A percentile compares a stretch with the other conserved stretches of the same genome.
These are phyloP conservation scores for Meteorus colon DNA, from an alignment of 2,888 invertebrate genomes.

Conservation along the genomic window DNA sequence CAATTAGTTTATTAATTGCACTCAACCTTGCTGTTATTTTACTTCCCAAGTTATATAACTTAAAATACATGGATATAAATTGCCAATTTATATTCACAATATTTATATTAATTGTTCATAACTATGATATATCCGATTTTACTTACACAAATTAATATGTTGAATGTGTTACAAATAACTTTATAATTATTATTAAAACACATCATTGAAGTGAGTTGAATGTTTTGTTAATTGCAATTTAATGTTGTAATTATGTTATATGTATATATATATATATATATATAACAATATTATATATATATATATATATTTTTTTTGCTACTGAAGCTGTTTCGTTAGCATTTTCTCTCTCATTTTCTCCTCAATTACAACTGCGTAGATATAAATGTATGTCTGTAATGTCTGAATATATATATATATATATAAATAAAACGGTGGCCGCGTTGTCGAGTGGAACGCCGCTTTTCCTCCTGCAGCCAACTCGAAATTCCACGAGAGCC, in stretches of 20 bases:
- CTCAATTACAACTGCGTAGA: slow-evolving; percentile 1
- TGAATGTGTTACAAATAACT: too few relatives aligned
- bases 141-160: too few relatives aligned
- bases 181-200: not conserved
- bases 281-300: too few relatives aligned
- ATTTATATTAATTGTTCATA: not conserved
- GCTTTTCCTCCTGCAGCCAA: slow-evolving; percentile 18
- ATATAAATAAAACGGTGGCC: not conserved
- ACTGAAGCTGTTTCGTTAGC: not conserved
- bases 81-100: not conserved
- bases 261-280: too few relatives aligned
- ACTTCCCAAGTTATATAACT: not conserved
- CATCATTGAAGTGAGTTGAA: too few relatives aligned
- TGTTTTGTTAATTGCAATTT: too few relatives aligned
- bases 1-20: slow-evolving; percentile 48
- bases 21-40: slow-evolving; percentile 21
- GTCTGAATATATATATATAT: not conserved
- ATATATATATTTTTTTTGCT: too few relatives aligned
- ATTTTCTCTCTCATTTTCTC: not conserved
- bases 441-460: not conserved
- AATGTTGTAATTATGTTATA: too few relatives aligned
- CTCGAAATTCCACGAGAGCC: slow-evolving; percentile 19
- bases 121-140: not conserved
- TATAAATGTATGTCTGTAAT: too few relatives aligned
- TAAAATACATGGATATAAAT: slow-evolving; percentile 16